phyloP scores from a whole-genome alignment of 2,113 vertebrate species.

The Cochlearius cochlearius region DNA sequence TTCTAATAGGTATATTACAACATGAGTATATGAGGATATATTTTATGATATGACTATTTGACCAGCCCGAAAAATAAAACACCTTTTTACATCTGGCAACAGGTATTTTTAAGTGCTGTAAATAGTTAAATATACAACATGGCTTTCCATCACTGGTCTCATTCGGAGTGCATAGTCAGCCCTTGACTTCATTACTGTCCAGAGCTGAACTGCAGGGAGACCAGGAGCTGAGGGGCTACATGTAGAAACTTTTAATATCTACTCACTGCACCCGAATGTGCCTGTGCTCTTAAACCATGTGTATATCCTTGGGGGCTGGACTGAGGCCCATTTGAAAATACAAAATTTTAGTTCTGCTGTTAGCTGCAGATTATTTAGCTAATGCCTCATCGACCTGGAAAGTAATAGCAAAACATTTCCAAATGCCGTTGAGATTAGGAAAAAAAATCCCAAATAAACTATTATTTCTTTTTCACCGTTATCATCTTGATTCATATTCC shows the following conservation, averaged over 20 bases:
- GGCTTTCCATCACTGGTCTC: neutral
- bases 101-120: neutral
- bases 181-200: neutral
- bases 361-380: neutral
- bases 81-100: neutral
- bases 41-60: neutral
- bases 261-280: neutral
- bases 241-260: neutral
- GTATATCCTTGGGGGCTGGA: neutral
- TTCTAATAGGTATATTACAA: neutral
- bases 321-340: neutral
- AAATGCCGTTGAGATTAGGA: neutral
- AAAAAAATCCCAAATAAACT: neutral
- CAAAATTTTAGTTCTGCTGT: neutral
- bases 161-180: neutral
- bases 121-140: neutral
- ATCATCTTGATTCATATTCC: neutral
- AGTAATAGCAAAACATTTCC: neutral
- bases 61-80: neutral
- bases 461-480: neutral
- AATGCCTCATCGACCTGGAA: neutral
- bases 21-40: neutral
- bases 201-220: neutral
- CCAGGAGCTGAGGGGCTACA: neutral
- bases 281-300: neutral